phyloP scores from a whole-genome alignment of 2,113 vertebrate genomes.

The Oncorhynchus gorbuscha region DNA sequence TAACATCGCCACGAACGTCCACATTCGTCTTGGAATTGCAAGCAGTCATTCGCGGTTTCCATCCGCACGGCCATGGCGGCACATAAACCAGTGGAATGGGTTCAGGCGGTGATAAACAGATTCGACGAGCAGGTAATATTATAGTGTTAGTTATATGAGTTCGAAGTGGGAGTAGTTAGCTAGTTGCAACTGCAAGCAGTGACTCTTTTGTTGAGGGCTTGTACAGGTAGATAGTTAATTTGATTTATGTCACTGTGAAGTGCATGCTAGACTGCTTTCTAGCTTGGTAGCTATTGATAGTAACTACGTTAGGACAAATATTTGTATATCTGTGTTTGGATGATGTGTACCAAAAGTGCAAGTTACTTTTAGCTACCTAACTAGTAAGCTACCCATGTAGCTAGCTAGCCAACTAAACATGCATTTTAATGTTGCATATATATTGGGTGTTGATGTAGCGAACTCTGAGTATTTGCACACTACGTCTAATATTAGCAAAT shows the following conservation, averaged over 20 bases:
- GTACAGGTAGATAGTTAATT: too few species aligned
- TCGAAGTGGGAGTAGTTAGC: constrained; percentile 45
- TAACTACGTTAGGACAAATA: too few species aligned
- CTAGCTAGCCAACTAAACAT: constrained; percentile 18
- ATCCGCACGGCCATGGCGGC: constrained; percentile 82
- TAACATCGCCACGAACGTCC: constrained; percentile 30
- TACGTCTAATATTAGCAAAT: too few species aligned
- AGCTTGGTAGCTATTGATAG: too few species aligned
- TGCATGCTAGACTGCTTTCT: too few species aligned
- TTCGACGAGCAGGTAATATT: constrained; percentile 93
- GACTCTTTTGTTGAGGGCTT: not conserved
- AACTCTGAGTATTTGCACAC: too few species aligned
- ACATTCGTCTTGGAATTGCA: constrained; percentile 44
- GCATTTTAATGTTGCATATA: not conserved
- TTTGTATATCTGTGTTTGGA: too few species aligned
- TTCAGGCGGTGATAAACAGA: constrained; percentile 95
- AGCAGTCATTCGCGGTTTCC: constrained; percentile 54
- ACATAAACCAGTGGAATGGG: constrained; percentile 95
- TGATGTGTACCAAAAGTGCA: too few species aligned
- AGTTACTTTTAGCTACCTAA: too few species aligned
- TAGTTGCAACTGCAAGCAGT: constrained; percentile 3
- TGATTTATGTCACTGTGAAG: too few species aligned
- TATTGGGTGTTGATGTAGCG: too few species aligned
- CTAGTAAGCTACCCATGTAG: not conserved
- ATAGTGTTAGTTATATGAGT: constrained; percentile 13